These are phyloP conservation scores for Camponotus pennsylvanicus DNA, from an alignment of 1,140 invertebrate genomes.

Conservation along the genomic window DNA sequence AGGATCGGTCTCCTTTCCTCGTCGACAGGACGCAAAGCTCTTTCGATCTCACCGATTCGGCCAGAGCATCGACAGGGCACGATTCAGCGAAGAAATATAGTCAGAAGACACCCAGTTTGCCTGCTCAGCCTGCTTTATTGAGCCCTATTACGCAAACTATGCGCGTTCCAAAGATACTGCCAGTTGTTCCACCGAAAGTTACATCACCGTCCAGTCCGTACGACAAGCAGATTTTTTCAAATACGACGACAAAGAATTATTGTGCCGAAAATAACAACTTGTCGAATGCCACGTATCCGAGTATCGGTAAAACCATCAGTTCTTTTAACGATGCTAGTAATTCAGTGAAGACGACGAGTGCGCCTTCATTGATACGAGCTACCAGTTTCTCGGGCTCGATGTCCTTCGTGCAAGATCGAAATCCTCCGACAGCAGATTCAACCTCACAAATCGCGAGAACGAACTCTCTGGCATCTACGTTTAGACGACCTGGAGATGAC, in stretches of 20 bases:
- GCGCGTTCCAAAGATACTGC: conserved; percentile 49
- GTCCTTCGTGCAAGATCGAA: conserved; percentile 58
- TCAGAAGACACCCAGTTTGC: conserved; percentile 69
- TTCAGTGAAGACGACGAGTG: conserved; percentile 60
- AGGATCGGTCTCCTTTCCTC: conserved; percentile 71
- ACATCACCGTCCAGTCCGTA: conserved; percentile 11
- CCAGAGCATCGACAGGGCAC: conserved; percentile 39
- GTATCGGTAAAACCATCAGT: background rate
- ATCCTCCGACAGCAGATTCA: background rate
- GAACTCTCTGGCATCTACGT: conserved; percentile 84
- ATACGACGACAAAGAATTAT: conserved; percentile 25
- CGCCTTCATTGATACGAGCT: conserved; percentile 82
- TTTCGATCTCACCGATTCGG: conserved; percentile 79
- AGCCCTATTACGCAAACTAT: conserved; percentile 32
- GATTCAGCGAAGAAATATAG: conserved; percentile 60
- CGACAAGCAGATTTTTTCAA: conserved; percentile 27
- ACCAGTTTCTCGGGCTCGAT: conserved; percentile 86
- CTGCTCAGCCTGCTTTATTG: conserved; percentile 61
- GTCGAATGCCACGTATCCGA: conserved; percentile 10
- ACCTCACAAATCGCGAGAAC: conserved; percentile 79
- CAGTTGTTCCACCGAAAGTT: conserved; percentile 53
- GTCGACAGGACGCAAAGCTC: conserved; percentile 81
- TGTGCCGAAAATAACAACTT: background rate
- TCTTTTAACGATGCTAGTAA: conserved; percentile 9
- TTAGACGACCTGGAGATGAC: conserved; percentile 80